These are phyloP conservation scores for Drosophila mettleri DNA, from an alignment of 2,888 invertebrate species.

Conservation along the genomic window DNA sequence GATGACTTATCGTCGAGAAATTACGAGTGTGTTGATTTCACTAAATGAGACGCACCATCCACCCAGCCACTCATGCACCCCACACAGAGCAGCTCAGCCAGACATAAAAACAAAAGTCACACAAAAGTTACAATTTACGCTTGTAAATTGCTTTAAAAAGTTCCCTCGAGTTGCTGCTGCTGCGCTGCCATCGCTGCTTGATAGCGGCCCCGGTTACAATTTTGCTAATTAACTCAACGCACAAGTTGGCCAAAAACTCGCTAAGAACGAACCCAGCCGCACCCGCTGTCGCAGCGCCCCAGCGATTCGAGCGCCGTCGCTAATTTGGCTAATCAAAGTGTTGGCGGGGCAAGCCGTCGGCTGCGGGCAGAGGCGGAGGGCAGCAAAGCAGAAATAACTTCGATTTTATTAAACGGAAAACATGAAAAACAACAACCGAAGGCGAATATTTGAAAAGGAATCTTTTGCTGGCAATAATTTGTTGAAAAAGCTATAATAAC, in stretches of 20 bases:
- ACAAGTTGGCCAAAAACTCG: slow-evolving; percentile 54
- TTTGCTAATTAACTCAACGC: slow-evolving; percentile 77
- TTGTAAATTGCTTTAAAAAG: slow-evolving; percentile 80
- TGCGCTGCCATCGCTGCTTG: slow-evolving; percentile 45
- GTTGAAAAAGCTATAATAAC: slow-evolving; percentile 62
- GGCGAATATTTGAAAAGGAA: slow-evolving; percentile 67
- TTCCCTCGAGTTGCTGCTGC: slow-evolving; percentile 44
- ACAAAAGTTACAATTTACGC: slow-evolving; percentile 78
- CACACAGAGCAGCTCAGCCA: background rate
- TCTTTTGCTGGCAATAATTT: slow-evolving; percentile 67
- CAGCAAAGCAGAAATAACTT: slow-evolving; percentile 52
- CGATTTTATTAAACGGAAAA: slow-evolving; percentile 75
- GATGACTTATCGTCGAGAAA: slow-evolving; percentile 73
- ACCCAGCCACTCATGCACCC: background rate
- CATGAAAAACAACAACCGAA: slow-evolving; percentile 54
- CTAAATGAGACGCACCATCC: slow-evolving; percentile 27
- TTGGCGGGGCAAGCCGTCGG: slow-evolving; percentile 21
- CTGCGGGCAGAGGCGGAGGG: slow-evolving; percentile 10
- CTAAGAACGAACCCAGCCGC: slow-evolving; percentile 26
- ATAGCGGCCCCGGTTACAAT: slow-evolving; percentile 68
- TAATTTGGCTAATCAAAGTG: slow-evolving; percentile 78
- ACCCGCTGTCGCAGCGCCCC: background rate
- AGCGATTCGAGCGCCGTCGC: slow-evolving; percentile 51
- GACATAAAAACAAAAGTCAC: slow-evolving; percentile 50
- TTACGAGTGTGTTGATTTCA: slow-evolving; percentile 63